Base-by-base conservation (phyloP, 2,797 vertebrate genomes). In the Leptatherina wallacei region DNA sequence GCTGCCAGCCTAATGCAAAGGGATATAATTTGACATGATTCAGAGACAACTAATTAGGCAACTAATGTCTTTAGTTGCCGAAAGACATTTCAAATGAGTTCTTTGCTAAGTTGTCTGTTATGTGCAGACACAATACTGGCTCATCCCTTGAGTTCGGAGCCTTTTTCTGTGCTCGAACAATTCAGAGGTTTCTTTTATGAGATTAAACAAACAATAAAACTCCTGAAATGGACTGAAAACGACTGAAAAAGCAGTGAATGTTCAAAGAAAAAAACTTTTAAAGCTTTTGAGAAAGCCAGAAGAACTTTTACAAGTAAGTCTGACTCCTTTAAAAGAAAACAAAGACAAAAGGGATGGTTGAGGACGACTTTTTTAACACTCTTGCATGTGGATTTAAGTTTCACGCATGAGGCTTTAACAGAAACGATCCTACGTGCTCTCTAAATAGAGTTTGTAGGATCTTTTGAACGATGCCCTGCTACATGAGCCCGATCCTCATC, bases 401-500 rank as follows among this genome's bases (percentile, higher is more conserved):
- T n/a, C 44, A n/a, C 20, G 44, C 20, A 9, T 56, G 29, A 8
- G 6, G 8, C 14, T 57, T 49, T 49, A n/a, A n/a, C 44, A 22
- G n/a, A 51, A 51, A 51, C 47, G 13, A 22, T 51, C 47, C 47
- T 11, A 22, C 20, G 3, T 20, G 2, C 44, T 47, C 6, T 1
- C 47, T 22, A 22, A 22, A 51, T 10, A 4, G 20, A 49, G 13
- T 60, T 71, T 59, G 10, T 4, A 27, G 52, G 55, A 22, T 44
- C 63, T 5, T 6, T 3, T 44, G 16, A 44, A 4, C 16, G 42
- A 20, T 18, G 42, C 42, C 47, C 42, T n/a, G 44, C 62, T 66
- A 33, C 57, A 2, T 6, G 55, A 70, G 42, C 44, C 64, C 58
- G 3, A 57, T 62, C 58, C 62, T 66, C 61, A 52, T 70, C 65